Evolutionary conservation across 53 echinoderm and acorn worm genomes (phyloP).

Genomic region (Stichopus horrens): DNA sequence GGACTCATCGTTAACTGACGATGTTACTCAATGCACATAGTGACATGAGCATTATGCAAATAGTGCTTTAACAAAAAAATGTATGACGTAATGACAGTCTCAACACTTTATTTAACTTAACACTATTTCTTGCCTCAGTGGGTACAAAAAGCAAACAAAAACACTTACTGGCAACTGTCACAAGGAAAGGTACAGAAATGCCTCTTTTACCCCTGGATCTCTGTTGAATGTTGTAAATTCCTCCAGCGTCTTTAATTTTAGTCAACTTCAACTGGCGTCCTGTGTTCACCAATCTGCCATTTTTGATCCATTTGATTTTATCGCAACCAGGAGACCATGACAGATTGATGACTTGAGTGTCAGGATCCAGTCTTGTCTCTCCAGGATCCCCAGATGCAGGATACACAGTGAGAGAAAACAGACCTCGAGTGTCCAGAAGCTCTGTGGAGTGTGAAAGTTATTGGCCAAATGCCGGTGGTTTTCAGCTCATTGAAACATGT

Average conservation of each 20-base stretch:
- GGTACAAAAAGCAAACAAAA: not conserved
- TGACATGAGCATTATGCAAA: too few species aligned
- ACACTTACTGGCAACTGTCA: constrained; percentile 11
- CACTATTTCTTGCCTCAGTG: not conserved
- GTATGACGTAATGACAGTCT: too few species aligned
- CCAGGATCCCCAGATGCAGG: not conserved
- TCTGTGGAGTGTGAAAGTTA: not conserved
- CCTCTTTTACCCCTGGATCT: constrained; percentile 16
- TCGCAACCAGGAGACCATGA: not conserved
- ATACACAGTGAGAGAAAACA: not conserved
- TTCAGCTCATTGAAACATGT: not conserved
- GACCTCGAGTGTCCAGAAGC: not conserved
- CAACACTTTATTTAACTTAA: too few species aligned
- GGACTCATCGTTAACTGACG: too few species aligned
- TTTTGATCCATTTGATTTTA: not conserved
- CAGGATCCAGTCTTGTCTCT: not conserved
- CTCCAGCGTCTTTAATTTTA: constrained; percentile 8
- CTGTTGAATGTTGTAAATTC: constrained; percentile 3
- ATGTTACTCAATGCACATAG: too few species aligned
- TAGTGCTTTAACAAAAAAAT: too few species aligned
- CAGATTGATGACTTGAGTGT: not conserved
- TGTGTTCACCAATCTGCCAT: not conserved
- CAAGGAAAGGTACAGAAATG: not conserved
- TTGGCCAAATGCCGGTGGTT: too few species aligned
- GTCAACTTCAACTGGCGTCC: not conserved